Percentiles rank a stretch among this genome's conserved stretches.
phyloP scores from a whole-genome alignment of 2,888 invertebrate species.

The Onthophagus sagittarius region DNA sequence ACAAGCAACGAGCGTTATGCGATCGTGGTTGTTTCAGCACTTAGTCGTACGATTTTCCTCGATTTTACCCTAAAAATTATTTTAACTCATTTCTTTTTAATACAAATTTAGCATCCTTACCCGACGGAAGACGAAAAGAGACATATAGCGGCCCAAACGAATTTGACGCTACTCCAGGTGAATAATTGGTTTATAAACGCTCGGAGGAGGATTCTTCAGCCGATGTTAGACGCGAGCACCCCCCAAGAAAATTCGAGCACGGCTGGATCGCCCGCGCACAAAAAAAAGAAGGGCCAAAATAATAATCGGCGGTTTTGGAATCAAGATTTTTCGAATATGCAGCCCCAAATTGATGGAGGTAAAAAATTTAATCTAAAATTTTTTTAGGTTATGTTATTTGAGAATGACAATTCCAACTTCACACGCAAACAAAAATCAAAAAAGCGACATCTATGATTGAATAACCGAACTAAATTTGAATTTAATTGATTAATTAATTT shows the following conservation, averaged over 20 bases:
- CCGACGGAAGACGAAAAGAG: slow-evolving; percentile 94
- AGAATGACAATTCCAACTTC: no score
- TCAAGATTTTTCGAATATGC: slow-evolving; percentile 60
- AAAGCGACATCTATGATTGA: no score
- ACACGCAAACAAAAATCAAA: no score
- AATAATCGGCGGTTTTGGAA: slow-evolving; percentile 73
- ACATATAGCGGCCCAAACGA: slow-evolving; percentile 82
- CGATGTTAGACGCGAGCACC: slow-evolving; percentile 78
- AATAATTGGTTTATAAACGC: slow-evolving; percentile 96
- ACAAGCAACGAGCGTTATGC: slow-evolving; percentile 93
- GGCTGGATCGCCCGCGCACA: slow-evolving; percentile 39
- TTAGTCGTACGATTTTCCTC: no score
- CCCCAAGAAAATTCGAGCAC: slow-evolving; percentile 39
- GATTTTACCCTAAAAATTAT: neutral
- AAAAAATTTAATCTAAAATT: slow-evolving; percentile 6
- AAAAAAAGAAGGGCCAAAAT: slow-evolving; percentile 57
- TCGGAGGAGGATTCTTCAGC: slow-evolving; percentile 82
- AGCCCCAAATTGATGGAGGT: slow-evolving; percentile 61
- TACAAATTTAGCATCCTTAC: slow-evolving; percentile 95
- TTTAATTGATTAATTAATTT: neutral
- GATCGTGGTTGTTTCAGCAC: slow-evolving; percentile 95
- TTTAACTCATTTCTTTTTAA: no score
- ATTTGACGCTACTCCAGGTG: slow-evolving; percentile 82
- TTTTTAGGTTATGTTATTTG: no score
- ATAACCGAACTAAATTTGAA: no score